Percentiles rank a stretch among this genome's conserved stretches.
Evolutionary conservation across 2,797 vertebrate species (phyloP).

Genomic region (Moxostoma hubbsi): DNA sequence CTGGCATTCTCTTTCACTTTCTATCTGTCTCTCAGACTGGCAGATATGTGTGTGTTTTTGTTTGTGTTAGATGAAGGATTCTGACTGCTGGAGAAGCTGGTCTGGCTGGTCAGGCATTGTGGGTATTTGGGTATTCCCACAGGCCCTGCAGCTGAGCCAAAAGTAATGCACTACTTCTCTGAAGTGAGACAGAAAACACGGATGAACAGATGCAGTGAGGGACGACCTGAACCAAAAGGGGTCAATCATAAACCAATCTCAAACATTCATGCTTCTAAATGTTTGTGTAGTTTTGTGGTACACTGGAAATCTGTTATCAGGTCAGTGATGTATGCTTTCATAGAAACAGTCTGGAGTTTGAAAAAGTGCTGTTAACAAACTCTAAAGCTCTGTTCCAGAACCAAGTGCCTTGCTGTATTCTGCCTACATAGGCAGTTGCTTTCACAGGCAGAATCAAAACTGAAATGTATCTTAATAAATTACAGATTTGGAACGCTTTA

Average conservation of each 20-base stretch:
- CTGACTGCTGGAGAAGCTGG: conserved; percentile 23
- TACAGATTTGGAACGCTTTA: too few relatives aligned
- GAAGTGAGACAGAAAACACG: conserved; percentile 31
- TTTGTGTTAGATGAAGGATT: not conserved
- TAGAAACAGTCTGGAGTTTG: not conserved
- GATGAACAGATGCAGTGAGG: conserved; percentile 9
- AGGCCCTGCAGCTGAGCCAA: conserved; percentile 41
- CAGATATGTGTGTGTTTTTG: not conserved
- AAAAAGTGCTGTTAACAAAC: not conserved
- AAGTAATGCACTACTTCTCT: conserved; percentile 30
- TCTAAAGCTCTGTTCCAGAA: not conserved
- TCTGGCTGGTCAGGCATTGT: conserved; percentile 27
- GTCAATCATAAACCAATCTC: not conserved
- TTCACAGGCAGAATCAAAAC: too few relatives aligned
- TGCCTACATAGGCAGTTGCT: too few relatives aligned
- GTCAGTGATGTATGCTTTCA: not conserved
- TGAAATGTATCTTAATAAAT: too few relatives aligned
- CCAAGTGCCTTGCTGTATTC: not conserved
- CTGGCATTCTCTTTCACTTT: not conserved
- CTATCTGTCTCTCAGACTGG: not conserved
- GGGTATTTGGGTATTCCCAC: conserved; percentile 30
- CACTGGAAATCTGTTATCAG: not conserved
- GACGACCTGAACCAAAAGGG: not conserved
- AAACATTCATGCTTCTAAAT: conserved; percentile 3
- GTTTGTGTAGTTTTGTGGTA: not conserved